These are phyloP conservation scores for Terrapene triunguis DNA, from an alignment of 2,113 vertebrate genomes.

Conservation along the genomic window DNA sequence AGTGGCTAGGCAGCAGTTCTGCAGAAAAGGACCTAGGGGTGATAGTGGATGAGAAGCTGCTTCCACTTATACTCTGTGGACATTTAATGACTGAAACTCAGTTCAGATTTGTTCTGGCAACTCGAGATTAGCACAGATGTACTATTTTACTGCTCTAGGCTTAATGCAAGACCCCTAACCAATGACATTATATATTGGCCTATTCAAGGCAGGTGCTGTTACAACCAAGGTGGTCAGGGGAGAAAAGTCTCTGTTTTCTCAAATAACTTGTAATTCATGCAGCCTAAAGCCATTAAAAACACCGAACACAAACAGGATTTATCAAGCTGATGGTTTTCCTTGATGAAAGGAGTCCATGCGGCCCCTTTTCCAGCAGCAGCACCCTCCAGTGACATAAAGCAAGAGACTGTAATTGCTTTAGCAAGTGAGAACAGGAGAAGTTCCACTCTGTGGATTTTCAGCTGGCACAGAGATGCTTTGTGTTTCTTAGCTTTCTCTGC, in stretches of 20 bases:
- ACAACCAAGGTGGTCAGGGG: background rate
- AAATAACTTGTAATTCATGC: background rate
- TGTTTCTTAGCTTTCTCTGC: background rate
- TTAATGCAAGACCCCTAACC: background rate
- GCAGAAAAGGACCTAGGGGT: no score
- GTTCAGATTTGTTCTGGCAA: background rate
- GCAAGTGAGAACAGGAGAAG: background rate
- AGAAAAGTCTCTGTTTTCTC: background rate
- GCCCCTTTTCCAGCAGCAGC: background rate
- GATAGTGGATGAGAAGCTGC: background rate
- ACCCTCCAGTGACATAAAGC: background rate
- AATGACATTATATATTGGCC: accelerated
- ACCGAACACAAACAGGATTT: background rate
- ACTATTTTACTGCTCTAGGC: accelerated
- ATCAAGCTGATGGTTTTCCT: background rate
- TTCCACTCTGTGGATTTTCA: background rate
- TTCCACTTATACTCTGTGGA: accelerated
- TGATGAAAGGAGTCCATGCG: background rate
- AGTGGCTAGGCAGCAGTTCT: no score
- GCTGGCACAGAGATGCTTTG: background rate
- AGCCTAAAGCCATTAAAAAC: background rate
- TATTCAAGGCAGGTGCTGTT: accelerated
- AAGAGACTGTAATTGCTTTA: background rate
- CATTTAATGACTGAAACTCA: background rate
- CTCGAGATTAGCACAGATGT: accelerated